Percentiles rank a stretch among this genome's conserved stretches.
phyloP scores from a whole-genome alignment of 2,797 vertebrate species.

The Botia kubotai region DNA sequence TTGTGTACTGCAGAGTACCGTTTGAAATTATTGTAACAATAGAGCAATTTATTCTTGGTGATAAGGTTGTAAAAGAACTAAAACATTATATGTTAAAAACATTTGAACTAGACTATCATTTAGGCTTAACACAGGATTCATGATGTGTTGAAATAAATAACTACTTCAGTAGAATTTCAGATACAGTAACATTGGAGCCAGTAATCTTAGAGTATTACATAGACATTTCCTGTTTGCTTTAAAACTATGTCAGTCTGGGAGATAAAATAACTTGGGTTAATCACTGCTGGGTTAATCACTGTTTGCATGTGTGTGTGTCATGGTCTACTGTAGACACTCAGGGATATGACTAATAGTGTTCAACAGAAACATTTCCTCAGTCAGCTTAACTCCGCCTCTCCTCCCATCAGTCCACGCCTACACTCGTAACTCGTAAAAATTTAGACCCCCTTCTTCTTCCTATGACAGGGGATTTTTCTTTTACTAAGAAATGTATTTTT shows the following conservation, averaged over 20 bases:
- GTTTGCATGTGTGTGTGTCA: conserved; percentile 20
- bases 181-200: neutral
- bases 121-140: neutral
- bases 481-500: neutral
- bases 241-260: conserved; percentile 16
- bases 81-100: neutral
- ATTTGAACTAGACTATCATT: neutral
- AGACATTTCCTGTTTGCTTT: conserved; percentile 41
- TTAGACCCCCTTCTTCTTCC: no score
- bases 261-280: neutral
- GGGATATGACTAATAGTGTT: neutral
- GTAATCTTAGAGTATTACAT: neutral
- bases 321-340: neutral
- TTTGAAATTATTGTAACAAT: no score
- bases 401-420: neutral
- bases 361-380: neutral
- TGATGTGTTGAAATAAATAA: neutral
- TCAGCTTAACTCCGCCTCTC: neutral
- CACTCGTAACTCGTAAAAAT: neutral
- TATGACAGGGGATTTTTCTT: neutral
- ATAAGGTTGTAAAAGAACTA: neutral
- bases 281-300: neutral
- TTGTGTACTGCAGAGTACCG: neutral
- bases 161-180: neutral
- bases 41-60: no score